Evolutionary conservation across 2,113 vertebrate species (phyloP).

Genomic region (Ivindomyrus marchei): DNA sequence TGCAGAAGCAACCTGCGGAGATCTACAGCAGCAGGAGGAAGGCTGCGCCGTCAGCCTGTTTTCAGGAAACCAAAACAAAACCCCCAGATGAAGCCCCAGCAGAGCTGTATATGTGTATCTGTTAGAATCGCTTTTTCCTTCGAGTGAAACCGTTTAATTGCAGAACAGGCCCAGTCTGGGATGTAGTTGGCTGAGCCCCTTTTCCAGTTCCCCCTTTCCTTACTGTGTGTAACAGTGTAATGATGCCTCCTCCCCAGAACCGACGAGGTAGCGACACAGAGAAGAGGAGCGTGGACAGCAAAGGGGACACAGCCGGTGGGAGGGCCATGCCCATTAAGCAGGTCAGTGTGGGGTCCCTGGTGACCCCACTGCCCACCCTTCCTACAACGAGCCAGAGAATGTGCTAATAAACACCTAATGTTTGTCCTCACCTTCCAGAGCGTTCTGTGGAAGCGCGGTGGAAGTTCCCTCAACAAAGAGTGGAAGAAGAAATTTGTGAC

Average conservation of each 20-base stretch:
- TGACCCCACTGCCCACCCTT: neutral
- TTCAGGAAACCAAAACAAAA: neutral
- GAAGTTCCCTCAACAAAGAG: conserved; percentile 93
- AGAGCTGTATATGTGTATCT: neutral
- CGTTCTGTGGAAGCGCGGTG: conserved; percentile 85
- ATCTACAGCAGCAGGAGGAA: neutral
- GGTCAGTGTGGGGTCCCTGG: conserved; percentile 44
- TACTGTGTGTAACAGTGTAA: conserved; percentile 11
- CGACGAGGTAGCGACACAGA: conserved; percentile 87
- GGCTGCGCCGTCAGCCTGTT: neutral
- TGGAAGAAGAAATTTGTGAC: conserved; percentile 98
- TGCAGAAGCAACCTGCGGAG: neutral
- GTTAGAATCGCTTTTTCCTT: neutral
- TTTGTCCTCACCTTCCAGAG: conserved; percentile 57
- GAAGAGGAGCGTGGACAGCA: conserved; percentile 77
- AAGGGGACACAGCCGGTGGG: conserved; percentile 73
- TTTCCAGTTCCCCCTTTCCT: neutral
- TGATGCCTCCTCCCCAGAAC: conserved; percentile 62
- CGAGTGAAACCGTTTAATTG: neutral
- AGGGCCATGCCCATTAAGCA: conserved; percentile 89
- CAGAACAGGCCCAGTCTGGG: neutral
- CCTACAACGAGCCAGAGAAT: neutral
- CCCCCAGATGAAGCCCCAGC: neutral
- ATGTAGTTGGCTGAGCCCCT: neutral
- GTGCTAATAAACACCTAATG: neutral